phyloP scores from a whole-genome alignment of 2,888 invertebrate species.

The Harpagoxenus sublaevis region DNA sequence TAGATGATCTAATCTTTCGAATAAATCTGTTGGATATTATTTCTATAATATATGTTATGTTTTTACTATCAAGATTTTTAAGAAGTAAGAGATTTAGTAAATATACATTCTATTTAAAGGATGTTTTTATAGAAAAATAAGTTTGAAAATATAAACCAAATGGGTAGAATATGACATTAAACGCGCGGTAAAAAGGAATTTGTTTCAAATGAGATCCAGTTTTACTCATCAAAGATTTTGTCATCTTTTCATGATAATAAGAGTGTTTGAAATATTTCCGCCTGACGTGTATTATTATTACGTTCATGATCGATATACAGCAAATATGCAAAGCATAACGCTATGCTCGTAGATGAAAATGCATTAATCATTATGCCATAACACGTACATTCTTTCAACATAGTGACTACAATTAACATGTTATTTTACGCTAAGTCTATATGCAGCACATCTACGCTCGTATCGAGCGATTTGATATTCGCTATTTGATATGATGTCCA shows the following conservation, averaged over 20 bases:
- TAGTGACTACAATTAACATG: slow-evolving; percentile 40
- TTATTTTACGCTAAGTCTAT: background rate
- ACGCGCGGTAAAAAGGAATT: background rate
- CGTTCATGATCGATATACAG: background rate
- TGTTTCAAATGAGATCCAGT: background rate
- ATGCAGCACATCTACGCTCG: background rate
- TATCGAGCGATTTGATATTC: slow-evolving; percentile 24
- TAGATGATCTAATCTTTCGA: background rate
- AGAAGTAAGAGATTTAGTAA: background rate
- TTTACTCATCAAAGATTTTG: background rate
- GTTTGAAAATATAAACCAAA: background rate
- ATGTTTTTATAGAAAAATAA: background rate
- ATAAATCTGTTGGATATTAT: background rate
- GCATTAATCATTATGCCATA: slow-evolving; percentile 43
- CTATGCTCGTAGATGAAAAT: slow-evolving; percentile 4
- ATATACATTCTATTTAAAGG: background rate
- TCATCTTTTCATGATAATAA: background rate
- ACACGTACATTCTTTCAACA: slow-evolving; percentile 15
- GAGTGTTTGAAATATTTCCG: background rate
- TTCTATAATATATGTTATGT: background rate
- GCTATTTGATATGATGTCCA: slow-evolving; percentile 26
- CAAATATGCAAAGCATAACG: slow-evolving; percentile 2
- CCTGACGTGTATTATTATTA: background rate
- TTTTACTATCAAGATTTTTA: background rate
- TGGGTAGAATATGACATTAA: background rate